Conservation (phyloP, 2,888 invertebrate genomes). For the Rhopalosiphum nymphaeae region DNA sequence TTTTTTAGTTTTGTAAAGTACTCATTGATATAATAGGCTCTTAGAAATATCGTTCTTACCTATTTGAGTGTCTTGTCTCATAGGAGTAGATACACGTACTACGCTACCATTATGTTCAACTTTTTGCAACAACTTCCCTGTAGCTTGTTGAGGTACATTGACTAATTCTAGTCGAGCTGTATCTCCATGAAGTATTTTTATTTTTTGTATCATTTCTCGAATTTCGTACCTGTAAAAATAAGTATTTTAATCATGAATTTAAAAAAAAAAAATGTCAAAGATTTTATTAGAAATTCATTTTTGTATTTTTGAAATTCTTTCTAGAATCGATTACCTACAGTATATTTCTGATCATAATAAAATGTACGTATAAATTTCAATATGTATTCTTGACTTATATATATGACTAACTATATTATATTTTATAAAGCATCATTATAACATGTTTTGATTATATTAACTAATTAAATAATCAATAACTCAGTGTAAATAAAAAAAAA, state of each 20-base stretch:
- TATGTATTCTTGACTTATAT: background rate
- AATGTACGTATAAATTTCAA: too few species aligned
- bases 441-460: background rate
- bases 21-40: background rate
- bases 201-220: conserved; percentile 92
- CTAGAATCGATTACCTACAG: background rate
- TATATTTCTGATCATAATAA: background rate
- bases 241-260: background rate
- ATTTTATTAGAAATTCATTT: background rate
- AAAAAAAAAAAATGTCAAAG: background rate
- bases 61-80: conserved; percentile 48
- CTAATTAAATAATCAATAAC: background rate
- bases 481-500: background rate
- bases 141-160: conserved; percentile 68
- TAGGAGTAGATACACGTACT: conserved; percentile 65
- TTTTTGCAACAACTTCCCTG: conserved; percentile 68
- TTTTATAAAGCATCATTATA: background rate
- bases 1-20: background rate
- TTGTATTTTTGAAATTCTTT: background rate
- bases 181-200: conserved; percentile 82
- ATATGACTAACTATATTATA: background rate
- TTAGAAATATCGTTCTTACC: conserved; percentile 3
- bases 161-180: conserved; percentile 71
- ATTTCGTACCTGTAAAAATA: conserved; percentile 77
- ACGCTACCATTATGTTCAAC: conserved; percentile 68